Percentiles rank a stretch among this genome's conserved stretches.
Conservation (phyloP, 2,888 invertebrate genomes). For the Papilio demoleus region DNA sequence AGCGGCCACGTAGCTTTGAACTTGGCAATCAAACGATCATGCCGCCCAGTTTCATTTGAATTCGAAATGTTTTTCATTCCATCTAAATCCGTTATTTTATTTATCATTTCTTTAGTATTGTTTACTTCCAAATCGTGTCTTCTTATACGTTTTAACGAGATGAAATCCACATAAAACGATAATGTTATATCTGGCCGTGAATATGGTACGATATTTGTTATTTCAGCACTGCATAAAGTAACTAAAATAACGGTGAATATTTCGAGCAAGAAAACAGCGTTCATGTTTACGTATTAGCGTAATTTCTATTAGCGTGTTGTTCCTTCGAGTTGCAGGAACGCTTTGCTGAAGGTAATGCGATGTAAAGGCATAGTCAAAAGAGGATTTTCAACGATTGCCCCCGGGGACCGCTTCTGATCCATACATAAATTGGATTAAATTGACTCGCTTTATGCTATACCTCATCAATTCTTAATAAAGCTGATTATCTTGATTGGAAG, state of each 20-base stretch:
- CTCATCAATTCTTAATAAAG: conserved; percentile 65
- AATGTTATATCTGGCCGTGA: conserved; percentile 10
- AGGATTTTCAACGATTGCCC: conserved; percentile 57
- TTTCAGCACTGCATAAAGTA: conserved; percentile 55
- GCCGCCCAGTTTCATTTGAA: conserved; percentile 45
- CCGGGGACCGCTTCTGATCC: conserved; percentile 66
- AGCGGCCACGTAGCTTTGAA: conserved; percentile 75
- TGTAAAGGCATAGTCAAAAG: conserved; percentile 55
- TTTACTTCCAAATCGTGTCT: conserved; percentile 31
- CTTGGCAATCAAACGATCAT: conserved; percentile 59
- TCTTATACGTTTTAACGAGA: conserved; percentile 26
- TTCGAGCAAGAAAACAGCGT: conserved; percentile 52
- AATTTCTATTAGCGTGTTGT: conserved; percentile 57
- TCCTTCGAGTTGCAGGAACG: conserved; percentile 57
- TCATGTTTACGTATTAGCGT: conserved; percentile 56
- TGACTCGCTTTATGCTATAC: conserved; percentile 69
- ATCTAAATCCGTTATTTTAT: conserved; percentile 40
- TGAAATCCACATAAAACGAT: conserved; percentile 9
- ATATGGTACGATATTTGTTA: conserved; percentile 32
- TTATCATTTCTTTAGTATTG: conserved; percentile 39
- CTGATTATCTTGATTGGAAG: conserved; percentile 67
- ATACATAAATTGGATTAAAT: conserved; percentile 78
- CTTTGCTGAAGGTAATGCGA: conserved; percentile 58
- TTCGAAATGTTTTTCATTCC: conserved; percentile 39
- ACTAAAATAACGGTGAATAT: conserved; percentile 53